Base-by-base conservation (phyloP, 1,140 invertebrate species). In the Varroa destructor region DNA sequence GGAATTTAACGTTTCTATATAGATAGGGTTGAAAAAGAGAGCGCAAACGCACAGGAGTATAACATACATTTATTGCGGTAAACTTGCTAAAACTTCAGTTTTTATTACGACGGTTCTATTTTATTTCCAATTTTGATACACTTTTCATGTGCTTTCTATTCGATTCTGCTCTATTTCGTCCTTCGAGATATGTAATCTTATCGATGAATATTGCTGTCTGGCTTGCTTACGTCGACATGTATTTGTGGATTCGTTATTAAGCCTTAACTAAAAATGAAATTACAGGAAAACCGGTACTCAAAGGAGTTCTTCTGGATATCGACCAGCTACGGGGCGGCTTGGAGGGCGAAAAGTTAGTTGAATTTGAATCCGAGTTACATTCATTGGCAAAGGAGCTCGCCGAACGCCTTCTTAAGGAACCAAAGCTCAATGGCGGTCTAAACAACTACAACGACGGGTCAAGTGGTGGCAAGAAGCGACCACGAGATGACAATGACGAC, bases 261-360 rank as follows among this genome's bases (percentile, higher is more conserved):
- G 25, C 25, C 25, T 25, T 25, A 25, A 5, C 8, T 8, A 8
- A 51, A 51, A 51, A 5, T 51, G 8, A 51, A 51, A 51, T 51
- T 67, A 37, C 61, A 67, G 61, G 40, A 46, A 67, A 67, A 40
- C 61, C 61, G 10, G 40, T 67, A 40, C 40, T 67, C 61, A 67
- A 67, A 67, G 61, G 40, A 12, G 46, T 67, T 40, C 10, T 67
- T 40, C 37, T 67, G 61, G 46, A 37, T 8, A 12, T 67, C 40
- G 61, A 67, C 37, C 61, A 67, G 1, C 3, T 67, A 14, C 61
- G 37, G 37, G 61, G 40, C 12, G 61, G 36, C 40, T 43, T 40
- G 12, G 37, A 67, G 2, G 10, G 10, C 14, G 46, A 67, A 10
- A 67, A 40, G 36, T 14, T 67, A 5, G 61, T 14, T 14, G 61